Base-by-base conservation (phyloP, 2,888 invertebrate genomes). In the Silvanus unidentatus region DNA sequence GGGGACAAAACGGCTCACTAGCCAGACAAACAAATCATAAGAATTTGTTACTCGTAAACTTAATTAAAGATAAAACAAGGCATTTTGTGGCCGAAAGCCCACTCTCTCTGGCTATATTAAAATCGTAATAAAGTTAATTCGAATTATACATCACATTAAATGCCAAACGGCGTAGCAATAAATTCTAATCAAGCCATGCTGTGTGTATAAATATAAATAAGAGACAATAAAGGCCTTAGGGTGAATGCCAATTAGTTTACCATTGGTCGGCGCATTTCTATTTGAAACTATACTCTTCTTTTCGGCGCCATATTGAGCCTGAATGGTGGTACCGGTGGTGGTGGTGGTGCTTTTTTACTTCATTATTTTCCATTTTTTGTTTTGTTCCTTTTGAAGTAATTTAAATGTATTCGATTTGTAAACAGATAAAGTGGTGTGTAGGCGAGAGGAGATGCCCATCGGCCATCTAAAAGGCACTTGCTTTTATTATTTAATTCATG, bases 51-150 rank as follows among this genome's bases (percentile, higher is more conserved):
- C n/a, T 22, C 41, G 45, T 52, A 52, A 52, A 52, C 47, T 44
- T 49, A 52, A 52, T 52, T 52, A 52, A 42, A 28, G 30, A 45
- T 42, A 42, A 43, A 46, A 43, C 32, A 45, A 43, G 43, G 35
- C 32, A 42, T 13, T 36, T 29, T 38, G 35, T 41, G 40, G 36
- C 16, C 39, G 42, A 44, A 22, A 22, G 22, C 22, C 22, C 8
- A 42, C 50, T 51, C 53, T 48, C 49, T 51, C 51, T n/a, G n/a
- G n/a, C n/a, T 39, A 50, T 53, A 56, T 56, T 55, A 60, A 60
- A 62, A 57, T 55, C 55, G 53, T 61, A 63, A 63, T 62, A 63
- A 63, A 63, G 51, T 63, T 63, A 63, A 63, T 63, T 62, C 56
- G 57, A 56, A 53, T 54, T 60, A 60, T 62, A 60, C 57, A 58